A percentile compares a stretch with the other conserved stretches of the same genome.
Evolutionary conservation across 2,888 invertebrate genomes (phyloP).

Genomic region (Phalera bucephala): DNA sequence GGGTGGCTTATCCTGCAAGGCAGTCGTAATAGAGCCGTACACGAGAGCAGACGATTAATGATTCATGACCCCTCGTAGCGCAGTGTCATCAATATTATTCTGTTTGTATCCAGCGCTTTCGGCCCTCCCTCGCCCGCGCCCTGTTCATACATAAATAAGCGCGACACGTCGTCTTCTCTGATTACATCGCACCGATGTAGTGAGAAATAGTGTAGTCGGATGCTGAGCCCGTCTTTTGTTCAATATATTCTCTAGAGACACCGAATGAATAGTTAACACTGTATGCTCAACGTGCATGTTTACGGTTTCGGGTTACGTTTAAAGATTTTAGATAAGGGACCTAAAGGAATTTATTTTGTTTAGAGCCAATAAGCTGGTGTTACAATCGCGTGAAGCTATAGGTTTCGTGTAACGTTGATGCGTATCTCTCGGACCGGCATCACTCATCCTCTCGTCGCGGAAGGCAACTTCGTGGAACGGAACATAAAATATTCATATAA

Average conservation of each 20-base stretch:
- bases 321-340: constrained; percentile 75
- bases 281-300: constrained; percentile 74
- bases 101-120: constrained; percentile 80
- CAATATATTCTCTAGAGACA: constrained; percentile 75
- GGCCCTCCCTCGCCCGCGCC: constrained; percentile 80
- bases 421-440: constrained; percentile 32
- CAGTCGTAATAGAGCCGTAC: constrained; percentile 82
- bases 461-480: constrained; percentile 7
- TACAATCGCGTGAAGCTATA: constrained; percentile 59
- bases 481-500: constrained; percentile 13
- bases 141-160: constrained; percentile 82
- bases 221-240: constrained; percentile 79
- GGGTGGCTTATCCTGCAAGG: constrained; percentile 76
- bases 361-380: constrained; percentile 75
- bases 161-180: constrained; percentile 83
- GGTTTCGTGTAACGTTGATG: constrained; percentile 52
- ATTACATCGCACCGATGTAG: constrained; percentile 83
- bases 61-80: constrained; percentile 82
- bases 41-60: constrained; percentile 81
- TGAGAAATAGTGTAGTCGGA: constrained; percentile 82
- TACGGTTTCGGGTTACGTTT: constrained; percentile 81
- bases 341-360: constrained; percentile 73
- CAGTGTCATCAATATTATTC: constrained; percentile 84
- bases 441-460: constrained; percentile 11
- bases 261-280: constrained; percentile 77